Conservation (phyloP, 2,113 vertebrate genomes). For the Leucopsar rothschildi region DNA sequence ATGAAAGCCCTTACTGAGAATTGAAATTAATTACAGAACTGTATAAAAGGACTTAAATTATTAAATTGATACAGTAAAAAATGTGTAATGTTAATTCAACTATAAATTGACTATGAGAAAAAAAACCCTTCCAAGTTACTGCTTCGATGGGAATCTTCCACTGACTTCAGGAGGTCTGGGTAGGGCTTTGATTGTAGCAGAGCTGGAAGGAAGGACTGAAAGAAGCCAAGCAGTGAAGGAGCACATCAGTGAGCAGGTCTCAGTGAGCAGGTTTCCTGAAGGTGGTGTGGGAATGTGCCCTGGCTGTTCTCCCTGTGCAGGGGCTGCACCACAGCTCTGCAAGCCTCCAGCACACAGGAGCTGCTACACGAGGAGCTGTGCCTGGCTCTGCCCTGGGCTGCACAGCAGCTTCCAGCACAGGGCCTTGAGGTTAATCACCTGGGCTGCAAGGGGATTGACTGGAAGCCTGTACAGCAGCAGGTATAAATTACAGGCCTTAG, state of each 20-base stretch:
- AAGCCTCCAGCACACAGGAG: neutral
- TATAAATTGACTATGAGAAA: neutral
- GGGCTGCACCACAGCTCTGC: neutral
- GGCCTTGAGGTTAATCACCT: neutral
- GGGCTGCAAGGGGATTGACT: neutral
- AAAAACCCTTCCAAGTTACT: neutral
- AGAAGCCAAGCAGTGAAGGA: neutral
- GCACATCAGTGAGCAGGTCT: neutral
- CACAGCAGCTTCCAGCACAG: neutral
- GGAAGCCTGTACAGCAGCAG: neutral
- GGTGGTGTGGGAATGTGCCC: neutral
- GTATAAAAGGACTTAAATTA: neutral
- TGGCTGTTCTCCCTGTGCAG: neutral
- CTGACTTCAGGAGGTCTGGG: neutral
- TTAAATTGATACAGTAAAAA: neutral
- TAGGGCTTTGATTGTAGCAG: neutral
- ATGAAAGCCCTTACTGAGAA: neutral
- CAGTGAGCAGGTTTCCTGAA: neutral
- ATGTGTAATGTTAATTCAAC: neutral
- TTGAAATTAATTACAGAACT: constrained; percentile 24
- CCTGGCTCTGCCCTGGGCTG: neutral
- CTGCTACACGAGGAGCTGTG: accelerated
- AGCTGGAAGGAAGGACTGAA: neutral
- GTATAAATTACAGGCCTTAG: neutral
- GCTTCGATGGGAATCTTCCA: neutral